Conservation (phyloP, 2,888 invertebrate species). For the Lasioglossum malachurum region DNA sequence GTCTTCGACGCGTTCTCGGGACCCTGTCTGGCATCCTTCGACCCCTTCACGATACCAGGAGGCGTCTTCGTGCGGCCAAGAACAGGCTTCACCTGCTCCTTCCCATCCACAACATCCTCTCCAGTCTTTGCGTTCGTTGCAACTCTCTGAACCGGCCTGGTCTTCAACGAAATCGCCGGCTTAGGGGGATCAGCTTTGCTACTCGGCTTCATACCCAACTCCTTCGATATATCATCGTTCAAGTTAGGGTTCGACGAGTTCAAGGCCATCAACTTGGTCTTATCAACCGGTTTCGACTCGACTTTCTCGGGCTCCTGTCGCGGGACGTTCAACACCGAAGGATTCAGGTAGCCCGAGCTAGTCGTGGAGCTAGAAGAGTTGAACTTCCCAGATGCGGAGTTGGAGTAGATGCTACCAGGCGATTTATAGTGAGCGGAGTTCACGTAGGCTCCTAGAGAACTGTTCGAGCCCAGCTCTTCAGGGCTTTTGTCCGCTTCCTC, state of each 20-base stretch:
- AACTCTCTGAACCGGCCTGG: slow-evolving; percentile 66
- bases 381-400: slow-evolving; percentile 86
- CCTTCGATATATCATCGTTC: slow-evolving; percentile 77
- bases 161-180: slow-evolving; percentile 47
- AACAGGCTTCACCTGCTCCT: slow-evolving; percentile 75
- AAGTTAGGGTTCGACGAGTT: slow-evolving; percentile 72
- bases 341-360: slow-evolving; percentile 91
- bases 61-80: slow-evolving; percentile 76
- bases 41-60: slow-evolving; percentile 66
- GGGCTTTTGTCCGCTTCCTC: slow-evolving; percentile 70
- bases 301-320: slow-evolving; percentile 72
- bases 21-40: slow-evolving; percentile 65
- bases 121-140: slow-evolving; percentile 59
- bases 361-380: slow-evolving; percentile 89
- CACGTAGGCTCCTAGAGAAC: slow-evolving; percentile 86
- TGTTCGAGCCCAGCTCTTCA: slow-evolving; percentile 73
- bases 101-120: slow-evolving; percentile 65
- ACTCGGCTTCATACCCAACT: slow-evolving; percentile 75
- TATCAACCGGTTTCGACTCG: slow-evolving; percentile 41
- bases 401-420: slow-evolving; percentile 88
- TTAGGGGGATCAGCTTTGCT: slow-evolving; percentile 67
- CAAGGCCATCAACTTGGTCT: slow-evolving; percentile 64
- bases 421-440: slow-evolving; percentile 87
- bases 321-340: slow-evolving; percentile 90
- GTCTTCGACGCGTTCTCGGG: slow-evolving; percentile 59